Base-by-base conservation (phyloP, 2,797 vertebrate genomes). In the Gallinago stenura region DNA sequence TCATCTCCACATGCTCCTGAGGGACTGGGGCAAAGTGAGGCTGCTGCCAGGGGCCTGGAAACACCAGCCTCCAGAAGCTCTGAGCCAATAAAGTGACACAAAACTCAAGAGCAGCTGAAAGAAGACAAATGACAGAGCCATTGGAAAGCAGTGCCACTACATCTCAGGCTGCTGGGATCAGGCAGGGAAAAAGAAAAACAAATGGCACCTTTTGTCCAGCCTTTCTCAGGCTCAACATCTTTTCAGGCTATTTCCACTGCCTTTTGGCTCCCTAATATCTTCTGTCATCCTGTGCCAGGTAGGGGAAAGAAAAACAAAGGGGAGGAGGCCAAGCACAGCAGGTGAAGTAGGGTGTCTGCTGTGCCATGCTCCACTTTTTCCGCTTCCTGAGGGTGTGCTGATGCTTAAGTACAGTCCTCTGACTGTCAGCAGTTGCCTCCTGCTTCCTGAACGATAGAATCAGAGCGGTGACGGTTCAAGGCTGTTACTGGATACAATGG, bases 401-500 rank as follows among this genome's bases (percentile, higher is more conserved):
- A 45, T 64, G 76, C 80, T 65, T 35, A 68, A 84, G 78, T n/a
- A 50, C 75, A 90, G 92, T 66, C 78, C 78, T 24, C 62, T 19
- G 90, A 20, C 83, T 64, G 78, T 80, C 81, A 95, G 95, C 95
- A 87, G 56, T 64, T 77, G 60, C 90, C 90, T 95, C 48, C 92
- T 93, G 89, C 89, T 96, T 97, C 95, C 93, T 91, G 95, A 91
- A 50, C 22, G 78, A 93, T 41, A 93, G 92, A 90, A 90, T 76
- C 81, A 61, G 93, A 91, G 89, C 79, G 77, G 18, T 43, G 89
- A 72, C 9, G 0, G 89, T 94, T 96, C 96, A 95, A 92, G 93
- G 95, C 84, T 91, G 64, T 68, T 73, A 57, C 71, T 75, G 90
- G 57, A 87, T 58, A 93, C 84, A 95, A 91, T 76, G 82, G 87